Conservation (phyloP, 2,113 vertebrate species). For the Eptesicus fuscus region DNA sequence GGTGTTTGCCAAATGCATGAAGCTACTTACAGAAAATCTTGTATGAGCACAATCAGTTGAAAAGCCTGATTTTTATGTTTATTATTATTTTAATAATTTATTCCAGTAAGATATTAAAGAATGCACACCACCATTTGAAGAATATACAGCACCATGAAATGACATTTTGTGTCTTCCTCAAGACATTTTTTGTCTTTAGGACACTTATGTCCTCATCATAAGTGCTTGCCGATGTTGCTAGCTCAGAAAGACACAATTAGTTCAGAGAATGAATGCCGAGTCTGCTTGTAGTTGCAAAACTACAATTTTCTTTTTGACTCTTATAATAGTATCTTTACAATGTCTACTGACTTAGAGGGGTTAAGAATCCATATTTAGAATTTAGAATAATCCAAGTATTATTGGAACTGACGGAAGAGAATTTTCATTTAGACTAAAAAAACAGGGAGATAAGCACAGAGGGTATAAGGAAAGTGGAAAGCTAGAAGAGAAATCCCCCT, state of each 20-base stretch:
- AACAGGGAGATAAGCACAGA: background rate
- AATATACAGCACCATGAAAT: background rate
- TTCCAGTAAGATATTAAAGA: background rate
- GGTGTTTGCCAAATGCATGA: background rate
- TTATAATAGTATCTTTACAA: background rate
- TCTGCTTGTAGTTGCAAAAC: background rate
- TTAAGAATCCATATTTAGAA: background rate
- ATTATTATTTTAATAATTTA: constrained; percentile 9
- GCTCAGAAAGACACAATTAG: background rate
- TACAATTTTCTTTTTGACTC: background rate
- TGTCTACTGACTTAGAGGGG: background rate
- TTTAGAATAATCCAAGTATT: background rate
- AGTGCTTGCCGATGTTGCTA: background rate
- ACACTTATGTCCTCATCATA: background rate
- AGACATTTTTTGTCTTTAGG: background rate
- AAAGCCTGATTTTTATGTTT: constrained; percentile 23
- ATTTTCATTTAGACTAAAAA: background rate
- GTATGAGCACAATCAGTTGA: background rate
- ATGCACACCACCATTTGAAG: background rate
- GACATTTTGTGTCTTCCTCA: background rate
- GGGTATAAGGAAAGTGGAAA: background rate
- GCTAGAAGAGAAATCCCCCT: background rate
- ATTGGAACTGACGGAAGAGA: background rate
- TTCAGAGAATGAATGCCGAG: background rate
- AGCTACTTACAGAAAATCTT: background rate